These are phyloP conservation scores for Cydia splendana DNA, from an alignment of 1,140 invertebrate genomes.

Conservation along the genomic window DNA sequence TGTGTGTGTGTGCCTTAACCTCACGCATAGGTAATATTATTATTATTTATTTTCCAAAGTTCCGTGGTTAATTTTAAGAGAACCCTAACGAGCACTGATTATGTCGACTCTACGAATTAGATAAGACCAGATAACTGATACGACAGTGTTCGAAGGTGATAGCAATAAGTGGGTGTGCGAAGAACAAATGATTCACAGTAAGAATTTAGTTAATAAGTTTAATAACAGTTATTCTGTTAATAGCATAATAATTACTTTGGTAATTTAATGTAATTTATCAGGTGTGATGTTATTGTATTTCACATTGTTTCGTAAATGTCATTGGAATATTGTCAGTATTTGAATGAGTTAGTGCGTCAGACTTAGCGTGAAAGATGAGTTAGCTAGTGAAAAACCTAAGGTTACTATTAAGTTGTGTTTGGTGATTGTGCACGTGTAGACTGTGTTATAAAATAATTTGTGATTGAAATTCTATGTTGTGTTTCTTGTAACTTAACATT, in stretches of 20 bases:
- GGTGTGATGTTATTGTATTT: neutral
- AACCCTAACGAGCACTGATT: constrained; percentile 6
- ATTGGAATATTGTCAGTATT: neutral
- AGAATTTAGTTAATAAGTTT: neutral
- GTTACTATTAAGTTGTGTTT: neutral
- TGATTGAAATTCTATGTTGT: too few relatives aligned
- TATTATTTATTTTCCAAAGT: too few relatives aligned
- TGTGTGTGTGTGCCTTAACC: too few relatives aligned
- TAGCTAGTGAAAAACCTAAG: neutral
- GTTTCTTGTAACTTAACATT: neutral
- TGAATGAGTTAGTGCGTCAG: neutral
- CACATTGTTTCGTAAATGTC: neutral
- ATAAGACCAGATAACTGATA: constrained; percentile 4
- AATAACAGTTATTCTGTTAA: neutral
- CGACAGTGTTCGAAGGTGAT: constrained; percentile 12
- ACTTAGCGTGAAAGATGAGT: neutral
- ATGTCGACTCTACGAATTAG: constrained; percentile 10
- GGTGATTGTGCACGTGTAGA: neutral
- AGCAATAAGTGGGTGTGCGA: neutral
- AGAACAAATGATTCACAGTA: constrained; percentile 5
- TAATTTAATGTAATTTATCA: neutral
- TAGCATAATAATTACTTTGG: neutral
- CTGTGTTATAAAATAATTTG: neutral
- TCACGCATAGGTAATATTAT: too few relatives aligned
- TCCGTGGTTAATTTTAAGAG: neutral